phyloP scores from a whole-genome alignment of 1,140 invertebrate genomes.

The Drosophila subobscura region DNA sequence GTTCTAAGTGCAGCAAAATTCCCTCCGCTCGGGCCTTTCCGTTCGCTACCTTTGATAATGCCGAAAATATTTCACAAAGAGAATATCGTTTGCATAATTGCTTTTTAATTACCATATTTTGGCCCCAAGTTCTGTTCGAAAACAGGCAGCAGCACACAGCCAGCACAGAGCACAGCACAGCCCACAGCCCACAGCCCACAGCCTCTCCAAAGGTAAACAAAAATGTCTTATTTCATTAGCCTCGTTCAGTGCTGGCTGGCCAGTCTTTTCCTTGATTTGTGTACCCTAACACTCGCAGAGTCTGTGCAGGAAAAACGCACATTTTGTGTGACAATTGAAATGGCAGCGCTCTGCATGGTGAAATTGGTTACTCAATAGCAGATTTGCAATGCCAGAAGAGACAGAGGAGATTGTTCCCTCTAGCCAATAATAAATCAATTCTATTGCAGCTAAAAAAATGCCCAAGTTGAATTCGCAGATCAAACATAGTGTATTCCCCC shows the following conservation, averaged over 20 bases:
- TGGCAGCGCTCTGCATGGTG: too few relatives aligned
- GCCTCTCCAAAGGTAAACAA: slow-evolving; percentile 57
- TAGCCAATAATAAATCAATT: too few relatives aligned
- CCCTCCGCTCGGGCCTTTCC: neutral
- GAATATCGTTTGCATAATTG: slow-evolving; percentile 67
- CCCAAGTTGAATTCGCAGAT: too few relatives aligned
- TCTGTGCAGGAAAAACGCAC: neutral
- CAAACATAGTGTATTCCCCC: too few relatives aligned
- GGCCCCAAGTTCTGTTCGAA: neutral
- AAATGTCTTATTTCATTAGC: slow-evolving; percentile 45
- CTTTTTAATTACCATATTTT: slow-evolving; percentile 63
- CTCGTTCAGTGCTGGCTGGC: neutral
- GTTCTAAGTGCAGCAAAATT: neutral
- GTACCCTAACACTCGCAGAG: neutral
- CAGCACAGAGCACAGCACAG: too few relatives aligned
- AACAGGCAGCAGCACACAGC: neutral
- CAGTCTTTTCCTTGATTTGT: slow-evolving; percentile 1
- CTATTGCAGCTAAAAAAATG: too few relatives aligned
- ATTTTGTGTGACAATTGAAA: too few relatives aligned
- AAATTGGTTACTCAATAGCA: too few relatives aligned
- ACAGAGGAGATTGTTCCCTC: too few relatives aligned
- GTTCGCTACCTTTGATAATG: slow-evolving; percentile 27
- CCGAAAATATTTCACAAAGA: slow-evolving; percentile 30
- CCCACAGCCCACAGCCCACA: slow-evolving; percentile 42
- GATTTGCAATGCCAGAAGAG: too few relatives aligned